Evolutionary conservation across 2,797 vertebrate species (phyloP), one percentile per base, ranked within the genome.

Genomic region (Chrosomus eos): DNA sequence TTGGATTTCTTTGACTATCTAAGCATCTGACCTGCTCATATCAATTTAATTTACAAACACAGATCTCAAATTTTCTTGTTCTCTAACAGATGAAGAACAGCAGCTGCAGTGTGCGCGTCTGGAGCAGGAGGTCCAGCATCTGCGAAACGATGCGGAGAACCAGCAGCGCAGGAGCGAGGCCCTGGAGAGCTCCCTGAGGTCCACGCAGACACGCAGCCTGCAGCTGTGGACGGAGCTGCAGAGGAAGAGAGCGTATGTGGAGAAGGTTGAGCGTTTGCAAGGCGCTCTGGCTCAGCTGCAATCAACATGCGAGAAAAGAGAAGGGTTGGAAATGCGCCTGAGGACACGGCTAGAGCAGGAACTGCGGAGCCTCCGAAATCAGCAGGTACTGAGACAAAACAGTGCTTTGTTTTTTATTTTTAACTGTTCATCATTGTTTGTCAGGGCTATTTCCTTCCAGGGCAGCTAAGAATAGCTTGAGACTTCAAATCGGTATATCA

Each of bases 221-320:
- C 96, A 96, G 84, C 95, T 97, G 0, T 97, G 98, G 90, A 96
- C 96, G 0, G 98, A 99, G 93, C 89, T 99, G 73, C 93, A 96
- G 80, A 97, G 96, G 92, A 99, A 99, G 87, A 94, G 94, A 78
- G 98, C 97, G 0, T 99, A 99, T 0, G 97, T 99, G 82, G 97
- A 99, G 90, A 97, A 97, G 90, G 98, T 99, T 87, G 98, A 98
- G 92, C 90, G 97, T 88, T 95, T 99, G 83, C 98, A 99, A 94
- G 97, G 97, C 33, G 98, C 97, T 0, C 93, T 99, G 71, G 96
- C 96, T 73, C 98, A 99, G 93, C 96, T 99, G 60, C 98, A 99
- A 93, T 96, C 97, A 0, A 97, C 98, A 68, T 99, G 98, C 0
- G 97, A 99, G 92, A 99, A 99, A 93, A 93, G 98, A 5, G 98